phyloP scores from a whole-genome alignment of 2,113 vertebrate genomes.

The Galemys pyrenaicus region DNA sequence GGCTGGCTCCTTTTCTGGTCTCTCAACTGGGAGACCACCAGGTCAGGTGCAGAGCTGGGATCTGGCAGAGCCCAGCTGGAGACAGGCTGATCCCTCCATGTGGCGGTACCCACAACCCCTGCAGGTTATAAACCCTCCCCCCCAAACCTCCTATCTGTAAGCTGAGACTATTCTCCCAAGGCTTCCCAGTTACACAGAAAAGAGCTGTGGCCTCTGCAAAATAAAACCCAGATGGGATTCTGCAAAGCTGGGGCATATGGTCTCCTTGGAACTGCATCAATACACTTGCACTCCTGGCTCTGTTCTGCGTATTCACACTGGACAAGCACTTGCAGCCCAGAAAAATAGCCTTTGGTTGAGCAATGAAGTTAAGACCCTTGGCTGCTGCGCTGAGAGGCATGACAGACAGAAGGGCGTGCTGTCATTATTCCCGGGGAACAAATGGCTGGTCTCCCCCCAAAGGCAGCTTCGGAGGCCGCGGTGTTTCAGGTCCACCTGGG shows the following conservation, averaged over 20 bases:
- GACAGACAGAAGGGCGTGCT: neutral
- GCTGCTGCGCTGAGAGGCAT: neutral
- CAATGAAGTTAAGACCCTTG: slow-evolving; percentile 19
- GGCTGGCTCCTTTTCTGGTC: neutral
- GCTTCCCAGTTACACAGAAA: slow-evolving; percentile 55
- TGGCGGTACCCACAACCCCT: neutral
- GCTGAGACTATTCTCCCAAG: neutral
- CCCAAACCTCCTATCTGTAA: neutral
- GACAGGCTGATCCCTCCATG: neutral
- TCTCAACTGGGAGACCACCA: slow-evolving; percentile 8
- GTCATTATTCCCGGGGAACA: neutral
- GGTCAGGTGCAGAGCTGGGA: neutral
- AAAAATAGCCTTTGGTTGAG: slow-evolving; percentile 31
- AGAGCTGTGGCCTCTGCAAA: slow-evolving; percentile 48
- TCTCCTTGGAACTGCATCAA: neutral
- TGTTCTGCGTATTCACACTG: neutral
- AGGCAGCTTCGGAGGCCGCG: neutral
- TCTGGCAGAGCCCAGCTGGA: neutral
- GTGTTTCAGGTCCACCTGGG: neutral
- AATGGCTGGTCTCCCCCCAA: neutral
- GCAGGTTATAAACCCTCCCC: neutral
- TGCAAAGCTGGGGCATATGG: slow-evolving; percentile 48
- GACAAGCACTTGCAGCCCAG: slow-evolving; percentile 49
- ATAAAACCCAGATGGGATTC: slow-evolving; percentile 63
- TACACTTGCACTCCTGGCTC: slow-evolving; percentile 59